phyloP scores from a whole-genome alignment of 2,888 invertebrate species.

The Drosophila maculinotata region DNA sequence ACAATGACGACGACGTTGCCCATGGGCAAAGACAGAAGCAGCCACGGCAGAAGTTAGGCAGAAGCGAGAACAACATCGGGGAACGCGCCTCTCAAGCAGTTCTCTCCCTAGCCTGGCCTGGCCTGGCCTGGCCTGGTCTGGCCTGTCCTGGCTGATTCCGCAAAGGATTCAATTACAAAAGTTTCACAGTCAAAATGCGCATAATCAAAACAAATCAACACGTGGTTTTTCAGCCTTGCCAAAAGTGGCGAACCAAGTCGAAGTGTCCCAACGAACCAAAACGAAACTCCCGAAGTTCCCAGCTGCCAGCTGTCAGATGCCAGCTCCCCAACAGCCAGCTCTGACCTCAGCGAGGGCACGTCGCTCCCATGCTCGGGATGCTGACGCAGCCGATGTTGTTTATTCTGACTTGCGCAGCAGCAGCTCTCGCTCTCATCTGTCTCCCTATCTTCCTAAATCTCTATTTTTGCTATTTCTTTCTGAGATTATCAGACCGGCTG shows the following conservation, averaged over 20 bases:
- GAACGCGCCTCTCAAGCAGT: constrained; percentile 2
- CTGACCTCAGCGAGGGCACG: constrained; percentile 36
- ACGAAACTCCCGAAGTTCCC: not conserved
- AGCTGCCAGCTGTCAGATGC: constrained; percentile 1
- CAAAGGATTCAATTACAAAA: constrained; percentile 70
- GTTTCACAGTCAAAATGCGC: constrained; percentile 78
- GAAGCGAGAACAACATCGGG: not conserved
- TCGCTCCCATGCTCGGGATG: constrained; percentile 23
- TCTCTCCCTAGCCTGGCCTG: not conserved
- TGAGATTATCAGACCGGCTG: constrained; percentile 3
- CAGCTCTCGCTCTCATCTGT: not conserved
- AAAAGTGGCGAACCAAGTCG: constrained; percentile 32
- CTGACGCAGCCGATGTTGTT: constrained; percentile 41
- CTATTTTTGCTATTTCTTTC: not conserved
- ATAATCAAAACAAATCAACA: constrained; percentile 85
- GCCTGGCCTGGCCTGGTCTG: not conserved
- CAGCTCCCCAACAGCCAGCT: constrained; percentile 20
- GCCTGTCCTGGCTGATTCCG: constrained; percentile 28
- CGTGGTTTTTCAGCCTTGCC: constrained; percentile 81
- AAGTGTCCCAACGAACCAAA: constrained; percentile 4
- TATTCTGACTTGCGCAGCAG: constrained; percentile 36
- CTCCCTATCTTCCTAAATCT: constrained; percentile 3
- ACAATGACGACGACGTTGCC: constrained; percentile 49
- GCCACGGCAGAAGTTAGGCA: not conserved
- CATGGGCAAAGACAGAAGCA: constrained; percentile 20